Conservation (phyloP, 1,140 invertebrate genomes). For the Zaprionus gabonicus region DNA sequence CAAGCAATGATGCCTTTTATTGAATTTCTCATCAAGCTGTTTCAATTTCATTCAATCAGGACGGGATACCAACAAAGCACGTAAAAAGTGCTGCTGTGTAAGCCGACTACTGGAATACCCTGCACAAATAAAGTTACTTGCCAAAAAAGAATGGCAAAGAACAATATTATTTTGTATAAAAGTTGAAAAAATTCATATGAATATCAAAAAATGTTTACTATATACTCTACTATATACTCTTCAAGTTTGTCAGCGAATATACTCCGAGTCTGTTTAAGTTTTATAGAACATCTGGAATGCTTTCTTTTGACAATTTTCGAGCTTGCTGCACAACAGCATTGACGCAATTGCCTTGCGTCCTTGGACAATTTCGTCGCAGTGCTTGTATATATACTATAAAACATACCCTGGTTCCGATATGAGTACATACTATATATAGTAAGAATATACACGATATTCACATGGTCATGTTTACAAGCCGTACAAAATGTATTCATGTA, state of each 20-base stretch:
- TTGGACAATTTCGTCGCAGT: conserved; percentile 6
- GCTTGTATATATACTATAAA: not conserved
- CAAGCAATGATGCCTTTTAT: conserved; percentile 21
- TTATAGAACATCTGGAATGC: conserved; percentile 16
- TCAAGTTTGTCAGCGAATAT: too few species aligned
- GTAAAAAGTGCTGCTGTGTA: not conserved
- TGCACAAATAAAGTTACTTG: not conserved
- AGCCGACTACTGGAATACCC: not conserved
- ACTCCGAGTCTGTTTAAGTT: not conserved
- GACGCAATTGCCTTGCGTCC: conserved; percentile 7
- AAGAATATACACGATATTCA: not conserved
- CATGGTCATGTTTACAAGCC: not conserved
- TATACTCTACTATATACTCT: too few species aligned
- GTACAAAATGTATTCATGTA: not conserved
- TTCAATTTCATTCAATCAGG: conserved; percentile 20
- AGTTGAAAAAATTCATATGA: too few species aligned
- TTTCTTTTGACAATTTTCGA: conserved; percentile 30
- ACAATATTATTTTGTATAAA: not conserved
- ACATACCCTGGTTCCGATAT: not conserved
- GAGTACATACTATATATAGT: not conserved
- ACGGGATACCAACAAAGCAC: not conserved
- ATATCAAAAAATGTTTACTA: too few species aligned
- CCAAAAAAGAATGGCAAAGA: too few species aligned
- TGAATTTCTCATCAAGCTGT: conserved; percentile 27
- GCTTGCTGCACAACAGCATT: conserved; percentile 23